phyloP scores from a whole-genome alignment of 2,888 invertebrate genomes.

The Rhodophaea formosa region DNA sequence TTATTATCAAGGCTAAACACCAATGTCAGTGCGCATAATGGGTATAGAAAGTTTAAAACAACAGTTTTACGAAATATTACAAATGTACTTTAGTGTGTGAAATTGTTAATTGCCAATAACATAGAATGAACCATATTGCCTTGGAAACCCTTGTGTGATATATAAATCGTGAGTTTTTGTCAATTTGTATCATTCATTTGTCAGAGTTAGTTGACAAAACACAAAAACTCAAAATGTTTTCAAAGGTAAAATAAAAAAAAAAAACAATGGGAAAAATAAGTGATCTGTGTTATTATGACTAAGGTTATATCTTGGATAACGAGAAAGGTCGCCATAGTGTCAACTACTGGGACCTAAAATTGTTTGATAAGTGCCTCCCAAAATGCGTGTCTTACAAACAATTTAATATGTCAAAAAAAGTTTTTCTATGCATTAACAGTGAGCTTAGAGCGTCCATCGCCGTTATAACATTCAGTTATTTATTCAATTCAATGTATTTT shows the following conservation, averaged over 20 bases:
- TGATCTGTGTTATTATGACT: no score
- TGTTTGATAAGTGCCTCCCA: no score
- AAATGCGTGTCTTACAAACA: no score
- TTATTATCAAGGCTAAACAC: slow-evolving; percentile 2
- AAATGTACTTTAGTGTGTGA: slow-evolving; percentile 22
- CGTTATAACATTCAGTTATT: no score
- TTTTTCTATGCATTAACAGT: no score
- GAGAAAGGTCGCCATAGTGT: no score
- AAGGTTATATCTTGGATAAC: no score
- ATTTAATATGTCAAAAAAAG: no score
- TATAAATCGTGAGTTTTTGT: slow-evolving; percentile 40
- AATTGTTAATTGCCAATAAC: slow-evolving; percentile 32
- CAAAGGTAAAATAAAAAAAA: slow-evolving; percentile 5
- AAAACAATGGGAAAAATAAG: no score
- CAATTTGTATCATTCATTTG: slow-evolving; percentile 37
- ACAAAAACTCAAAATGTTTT: slow-evolving; percentile 2
- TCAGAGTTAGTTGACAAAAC: neutral
- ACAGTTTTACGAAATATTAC: slow-evolving; percentile 20
- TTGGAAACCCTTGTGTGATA: slow-evolving; percentile 37
- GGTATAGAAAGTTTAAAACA: slow-evolving; percentile 1
- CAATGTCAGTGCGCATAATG: neutral
- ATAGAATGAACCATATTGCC: slow-evolving; percentile 36
- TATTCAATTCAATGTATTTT: no score
- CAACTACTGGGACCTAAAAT: no score
- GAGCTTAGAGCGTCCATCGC: no score